These are phyloP conservation scores for Grantiella picta DNA, from an alignment of 2,113 vertebrate genomes.

Conservation along the genomic window DNA sequence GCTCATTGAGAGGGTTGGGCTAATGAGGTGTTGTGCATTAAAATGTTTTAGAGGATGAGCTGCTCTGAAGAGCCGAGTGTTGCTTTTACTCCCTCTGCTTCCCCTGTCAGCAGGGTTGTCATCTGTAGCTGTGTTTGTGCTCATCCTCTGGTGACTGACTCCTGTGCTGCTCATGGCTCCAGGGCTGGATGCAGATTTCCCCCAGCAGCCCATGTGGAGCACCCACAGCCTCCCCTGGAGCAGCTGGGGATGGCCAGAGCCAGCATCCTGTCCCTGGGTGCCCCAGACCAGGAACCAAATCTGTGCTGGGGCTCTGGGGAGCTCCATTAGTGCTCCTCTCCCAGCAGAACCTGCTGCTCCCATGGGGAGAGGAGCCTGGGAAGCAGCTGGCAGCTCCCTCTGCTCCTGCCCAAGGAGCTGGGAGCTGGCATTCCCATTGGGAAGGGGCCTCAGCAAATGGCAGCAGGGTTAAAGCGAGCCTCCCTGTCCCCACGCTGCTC, in stretches of 20 bases:
- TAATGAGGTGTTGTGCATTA: background rate
- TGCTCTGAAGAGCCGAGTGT: background rate
- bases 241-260: background rate
- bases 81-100: background rate
- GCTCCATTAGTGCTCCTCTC: background rate
- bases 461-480: background rate
- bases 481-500: background rate
- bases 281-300: background rate
- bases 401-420: accelerated
- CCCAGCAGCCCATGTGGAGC: background rate
- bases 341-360: accelerated
- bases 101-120: background rate
- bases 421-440: background rate
- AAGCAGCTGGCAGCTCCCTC: background rate
- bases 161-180: background rate
- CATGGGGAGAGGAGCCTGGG: background rate
- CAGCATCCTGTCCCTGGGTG: background rate
- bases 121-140: background rate
- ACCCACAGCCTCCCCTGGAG: background rate
- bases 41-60: background rate
- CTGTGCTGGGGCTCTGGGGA: background rate
- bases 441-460: background rate
- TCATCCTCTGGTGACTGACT: background rate
- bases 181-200: background rate
- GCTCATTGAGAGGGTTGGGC: background rate